Base-by-base conservation (phyloP, 2,113 vertebrate species). In the Excalfactoria chinensis region DNA sequence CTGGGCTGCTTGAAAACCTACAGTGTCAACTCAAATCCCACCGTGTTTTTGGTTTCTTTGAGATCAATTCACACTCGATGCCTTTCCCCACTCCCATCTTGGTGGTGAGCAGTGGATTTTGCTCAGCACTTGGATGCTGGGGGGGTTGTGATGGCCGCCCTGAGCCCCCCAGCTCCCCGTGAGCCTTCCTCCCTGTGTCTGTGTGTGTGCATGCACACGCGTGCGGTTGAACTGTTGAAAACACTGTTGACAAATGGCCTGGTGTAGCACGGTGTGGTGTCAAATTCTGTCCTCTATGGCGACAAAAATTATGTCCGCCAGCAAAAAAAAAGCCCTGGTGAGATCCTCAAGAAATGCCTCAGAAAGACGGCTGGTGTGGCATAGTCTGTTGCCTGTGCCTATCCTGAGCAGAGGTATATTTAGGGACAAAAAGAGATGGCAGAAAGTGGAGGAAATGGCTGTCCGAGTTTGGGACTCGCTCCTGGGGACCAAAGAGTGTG, bases 171-270 rank as follows among this genome's bases (percentile, higher is more conserved):
- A 13, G 13, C 30, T 32, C 37, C 9, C 28, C 20, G 3, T 22
- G 48, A 9, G 21, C 20, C 17, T 77, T 46, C 32, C 48, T 26
- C 12, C 44, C 53, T 3, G 58, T 40, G 73, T 71, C 48, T 56
- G 76, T 7, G 63, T 7, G 63, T 40, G 53, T 40, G 73, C 30
- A 10, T 14, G 75, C 81, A 95, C 79, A 75, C 6, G 28, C 79
- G 7, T 95, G 96, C 5, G 85, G 95, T 88, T 80, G 82, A 77
- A 22, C 95, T 96, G 96, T 71, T 96, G 95, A 96, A 94, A 96
- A 93, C 3, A 6, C 21, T 93, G 94, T 86, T 96, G 93, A 95
- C 85, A 95, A 96, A 95, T 46, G 91, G 94, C 94, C 93, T 95
- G 91, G 87, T 93, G 88, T 46, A 35, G 81, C 71, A 91, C 22